These are phyloP conservation scores for Panagrolaimus sp. DNA, from an alignment of 1,140 invertebrate genomes.

Conservation along the genomic window DNA sequence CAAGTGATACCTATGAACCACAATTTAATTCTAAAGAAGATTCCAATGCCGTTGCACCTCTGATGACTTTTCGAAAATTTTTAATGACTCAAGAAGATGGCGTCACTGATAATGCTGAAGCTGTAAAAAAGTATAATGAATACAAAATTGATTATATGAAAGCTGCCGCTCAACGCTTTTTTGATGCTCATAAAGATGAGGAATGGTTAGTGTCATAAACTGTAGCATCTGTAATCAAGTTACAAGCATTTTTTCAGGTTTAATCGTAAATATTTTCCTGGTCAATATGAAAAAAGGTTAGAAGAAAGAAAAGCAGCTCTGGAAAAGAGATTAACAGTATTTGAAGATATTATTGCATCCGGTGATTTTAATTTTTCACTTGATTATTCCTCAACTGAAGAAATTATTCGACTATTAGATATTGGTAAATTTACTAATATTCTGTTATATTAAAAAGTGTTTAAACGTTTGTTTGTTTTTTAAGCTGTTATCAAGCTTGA, in stretches of 20 bases:
- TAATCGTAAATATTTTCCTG: conserved; percentile 95
- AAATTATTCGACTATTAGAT: conserved; percentile 81
- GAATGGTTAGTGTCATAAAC: conserved; percentile 75
- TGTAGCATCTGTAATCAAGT: too few species aligned
- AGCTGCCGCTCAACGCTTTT: conserved; percentile 67
- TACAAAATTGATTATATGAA: conserved; percentile 95
- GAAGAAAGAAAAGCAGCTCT: conserved; percentile 77
- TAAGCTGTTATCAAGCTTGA: conserved; percentile 87
- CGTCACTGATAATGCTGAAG: conserved; percentile 81
- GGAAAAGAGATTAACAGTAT: conserved; percentile 82
- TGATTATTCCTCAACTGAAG: conserved; percentile 80
- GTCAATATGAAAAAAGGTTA: conserved; percentile 82
- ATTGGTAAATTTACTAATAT: conserved; percentile 63
- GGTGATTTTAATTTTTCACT: conserved; percentile 61
- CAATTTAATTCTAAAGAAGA: conserved; percentile 33
- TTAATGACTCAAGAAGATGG: conserved; percentile 90
- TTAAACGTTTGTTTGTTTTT: conserved; percentile 25
- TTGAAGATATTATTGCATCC: conserved; percentile 75
- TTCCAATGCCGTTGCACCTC: conserved; percentile 68
- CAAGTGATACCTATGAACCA: conserved; percentile 46
- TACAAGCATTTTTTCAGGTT: conserved; percentile 63
- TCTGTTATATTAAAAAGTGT: neutral
- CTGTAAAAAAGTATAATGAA: conserved; percentile 92
- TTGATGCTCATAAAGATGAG: conserved; percentile 96
- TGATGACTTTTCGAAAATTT: conserved; percentile 96